A percentile compares a stretch with the other conserved stretches of the same genome.
Evolutionary conservation across 2,113 vertebrate species (phyloP).

Genomic region (Heterochromis multidens): DNA sequence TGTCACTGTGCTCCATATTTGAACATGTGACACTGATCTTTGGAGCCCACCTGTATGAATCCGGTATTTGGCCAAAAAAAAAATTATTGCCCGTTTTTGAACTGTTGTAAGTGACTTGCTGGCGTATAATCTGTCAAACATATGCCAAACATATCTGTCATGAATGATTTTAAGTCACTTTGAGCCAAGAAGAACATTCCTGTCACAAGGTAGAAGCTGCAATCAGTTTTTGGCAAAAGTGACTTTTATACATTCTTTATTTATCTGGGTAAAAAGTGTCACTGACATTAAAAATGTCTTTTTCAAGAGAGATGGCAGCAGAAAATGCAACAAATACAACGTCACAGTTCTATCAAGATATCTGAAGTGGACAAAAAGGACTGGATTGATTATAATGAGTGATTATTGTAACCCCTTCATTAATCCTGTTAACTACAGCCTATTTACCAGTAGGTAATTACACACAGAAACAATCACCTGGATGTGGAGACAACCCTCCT

Average conservation of each 20-base stretch:
- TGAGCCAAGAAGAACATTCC: neutral
- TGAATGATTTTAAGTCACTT: neutral
- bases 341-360: too few species aligned
- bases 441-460: too few species aligned
- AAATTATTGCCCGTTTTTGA: neutral
- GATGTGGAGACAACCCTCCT: too few species aligned
- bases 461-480: too few species aligned
- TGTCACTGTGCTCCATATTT: neutral
- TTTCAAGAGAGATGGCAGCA: too few species aligned
- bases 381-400: too few species aligned
- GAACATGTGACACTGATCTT: neutral
- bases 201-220: fast-evolving
- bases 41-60: too few species aligned
- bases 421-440: too few species aligned
- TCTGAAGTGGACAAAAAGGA: too few species aligned
- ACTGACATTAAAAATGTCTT: fast-evolving
- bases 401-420: too few species aligned
- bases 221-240: fast-evolving
- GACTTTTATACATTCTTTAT: fast-evolving
- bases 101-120: fast-evolving
- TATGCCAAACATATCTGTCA: neutral
- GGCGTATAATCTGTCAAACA: neutral
- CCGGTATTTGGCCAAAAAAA: too few species aligned
- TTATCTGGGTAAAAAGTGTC: neutral
- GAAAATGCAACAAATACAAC: too few species aligned